Conservation (phyloP, 2,888 invertebrate genomes). For the Drosophila lacicola region DNA sequence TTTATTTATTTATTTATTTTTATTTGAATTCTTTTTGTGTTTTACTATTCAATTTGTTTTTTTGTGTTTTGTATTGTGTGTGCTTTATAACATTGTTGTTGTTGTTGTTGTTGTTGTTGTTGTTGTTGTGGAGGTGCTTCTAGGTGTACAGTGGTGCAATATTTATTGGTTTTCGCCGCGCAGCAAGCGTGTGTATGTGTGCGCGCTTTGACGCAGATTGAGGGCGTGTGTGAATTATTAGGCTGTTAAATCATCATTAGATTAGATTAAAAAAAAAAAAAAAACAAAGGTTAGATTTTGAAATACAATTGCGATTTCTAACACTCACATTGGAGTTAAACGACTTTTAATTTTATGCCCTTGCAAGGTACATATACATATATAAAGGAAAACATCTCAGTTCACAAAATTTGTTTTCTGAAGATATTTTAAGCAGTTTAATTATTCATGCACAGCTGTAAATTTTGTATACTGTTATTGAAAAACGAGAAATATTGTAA, state of each 20-base stretch:
- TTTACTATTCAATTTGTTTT: constrained; percentile 29
- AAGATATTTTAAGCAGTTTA: too few relatives aligned
- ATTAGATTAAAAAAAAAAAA: not conserved
- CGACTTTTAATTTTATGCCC: too few relatives aligned
- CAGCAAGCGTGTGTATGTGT: not conserved
- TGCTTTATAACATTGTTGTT: constrained; percentile 20
- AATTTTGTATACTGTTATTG: not conserved
- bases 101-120: constrained; percentile 9
- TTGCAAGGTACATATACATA: too few relatives aligned
- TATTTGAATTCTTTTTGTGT: constrained; percentile 41
- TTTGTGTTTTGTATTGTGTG: constrained; percentile 20
- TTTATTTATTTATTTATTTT: constrained; percentile 27
- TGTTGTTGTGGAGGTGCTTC: constrained; percentile 29
- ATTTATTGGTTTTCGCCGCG: constrained; percentile 3
- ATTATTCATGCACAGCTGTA: not conserved
- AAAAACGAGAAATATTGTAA: not conserved
- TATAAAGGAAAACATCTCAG: too few relatives aligned
- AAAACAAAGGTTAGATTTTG: not conserved
- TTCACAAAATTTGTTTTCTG: too few relatives aligned
- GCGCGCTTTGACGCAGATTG: not conserved
- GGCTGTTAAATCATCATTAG: not conserved
- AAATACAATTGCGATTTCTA: not conserved
- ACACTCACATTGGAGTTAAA: too few relatives aligned
- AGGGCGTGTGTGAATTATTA: not conserved
- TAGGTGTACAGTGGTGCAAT: constrained; percentile 47